Conservation (phyloP, 2,797 vertebrate genomes). For the Spea hammondii region DNA sequence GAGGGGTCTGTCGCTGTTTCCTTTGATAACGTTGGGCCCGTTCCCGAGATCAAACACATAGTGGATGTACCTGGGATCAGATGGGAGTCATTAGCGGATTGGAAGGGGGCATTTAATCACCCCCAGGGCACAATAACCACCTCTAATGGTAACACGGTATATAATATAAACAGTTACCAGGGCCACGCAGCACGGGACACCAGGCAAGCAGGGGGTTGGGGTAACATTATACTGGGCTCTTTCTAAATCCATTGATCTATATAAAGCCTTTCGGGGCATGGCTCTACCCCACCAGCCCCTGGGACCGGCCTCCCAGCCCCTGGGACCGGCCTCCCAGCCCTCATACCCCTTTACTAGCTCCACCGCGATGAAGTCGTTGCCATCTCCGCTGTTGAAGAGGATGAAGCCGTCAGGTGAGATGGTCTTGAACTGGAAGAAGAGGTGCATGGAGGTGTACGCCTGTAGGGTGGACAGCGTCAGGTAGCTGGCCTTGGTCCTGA, state of each 20-base stretch:
- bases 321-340: background rate
- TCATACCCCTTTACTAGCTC: slow-evolving; percentile 96
- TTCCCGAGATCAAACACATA: slow-evolving; percentile 97
- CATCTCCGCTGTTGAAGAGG: slow-evolving; percentile 95
- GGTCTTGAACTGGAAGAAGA: slow-evolving; percentile 99
- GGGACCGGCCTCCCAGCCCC: background rate
- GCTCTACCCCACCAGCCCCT: too few species aligned
- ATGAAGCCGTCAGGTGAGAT: slow-evolving; percentile 94
- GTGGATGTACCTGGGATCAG: slow-evolving; percentile 84
- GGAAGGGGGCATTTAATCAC: too few species aligned
- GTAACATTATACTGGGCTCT: too few species aligned
- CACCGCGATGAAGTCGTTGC: slow-evolving; percentile 96
- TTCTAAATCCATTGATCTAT: too few species aligned
- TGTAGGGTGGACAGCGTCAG: slow-evolving; percentile 93
- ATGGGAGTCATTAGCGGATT: background rate
- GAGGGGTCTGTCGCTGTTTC: slow-evolving; percentile 88
- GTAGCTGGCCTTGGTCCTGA: slow-evolving; percentile 97
- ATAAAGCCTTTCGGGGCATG: too few species aligned
- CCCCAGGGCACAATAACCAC: too few species aligned
- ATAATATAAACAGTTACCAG: background rate
- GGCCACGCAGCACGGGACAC: background rate
- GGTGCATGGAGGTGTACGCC: slow-evolving; percentile 98
- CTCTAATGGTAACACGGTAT: too few species aligned
- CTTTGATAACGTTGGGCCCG: slow-evolving; percentile 94
- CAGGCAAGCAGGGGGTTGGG: too few species aligned